Conservation (phyloP, 2,113 vertebrate species). For the Ramphastos sulfuratus region DNA sequence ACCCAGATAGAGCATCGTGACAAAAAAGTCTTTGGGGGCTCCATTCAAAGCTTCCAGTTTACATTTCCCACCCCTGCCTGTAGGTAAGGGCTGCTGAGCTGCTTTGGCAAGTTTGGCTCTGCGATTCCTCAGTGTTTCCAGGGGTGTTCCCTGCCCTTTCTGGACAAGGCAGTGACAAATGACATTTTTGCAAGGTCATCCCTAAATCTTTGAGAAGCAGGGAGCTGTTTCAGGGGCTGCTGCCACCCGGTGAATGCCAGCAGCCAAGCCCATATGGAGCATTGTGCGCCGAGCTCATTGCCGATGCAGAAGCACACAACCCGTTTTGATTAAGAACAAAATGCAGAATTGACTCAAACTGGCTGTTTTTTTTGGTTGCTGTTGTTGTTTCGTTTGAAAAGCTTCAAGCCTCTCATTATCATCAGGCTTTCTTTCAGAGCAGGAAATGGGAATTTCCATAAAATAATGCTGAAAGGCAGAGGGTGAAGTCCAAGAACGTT, state of each 20-base stretch:
- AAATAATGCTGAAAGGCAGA: constrained; percentile 52
- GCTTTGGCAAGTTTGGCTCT: not conserved
- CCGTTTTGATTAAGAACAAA: constrained; percentile 56
- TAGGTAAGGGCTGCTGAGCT: not conserved
- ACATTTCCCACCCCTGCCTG: not conserved
- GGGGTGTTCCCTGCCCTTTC: not conserved
- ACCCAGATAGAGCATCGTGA: not conserved
- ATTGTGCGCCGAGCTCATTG: constrained; percentile 40
- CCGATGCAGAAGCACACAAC: constrained; percentile 52
- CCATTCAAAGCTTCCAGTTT: not conserved
- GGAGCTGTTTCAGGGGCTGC: constrained; percentile 1
- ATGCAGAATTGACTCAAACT: constrained; percentile 43
- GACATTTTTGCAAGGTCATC: constrained; percentile 40
- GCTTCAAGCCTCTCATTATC: constrained; percentile 57
- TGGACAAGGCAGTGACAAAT: constrained; percentile 38
- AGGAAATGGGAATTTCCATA: constrained; percentile 62
- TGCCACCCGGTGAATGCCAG: not conserved
- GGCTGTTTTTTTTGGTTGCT: not conserved
- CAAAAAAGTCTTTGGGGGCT: not conserved
- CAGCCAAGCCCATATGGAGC: constrained; percentile 52
- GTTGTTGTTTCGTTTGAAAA: not conserved
- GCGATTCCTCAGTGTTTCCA: not conserved
- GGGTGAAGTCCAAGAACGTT: constrained; percentile 44
- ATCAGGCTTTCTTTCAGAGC: constrained; percentile 58
- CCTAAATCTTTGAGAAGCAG: constrained; percentile 22